These are phyloP conservation scores for Caradrina kadenii DNA, from an alignment of 2,888 invertebrate genomes.

Conservation along the genomic window DNA sequence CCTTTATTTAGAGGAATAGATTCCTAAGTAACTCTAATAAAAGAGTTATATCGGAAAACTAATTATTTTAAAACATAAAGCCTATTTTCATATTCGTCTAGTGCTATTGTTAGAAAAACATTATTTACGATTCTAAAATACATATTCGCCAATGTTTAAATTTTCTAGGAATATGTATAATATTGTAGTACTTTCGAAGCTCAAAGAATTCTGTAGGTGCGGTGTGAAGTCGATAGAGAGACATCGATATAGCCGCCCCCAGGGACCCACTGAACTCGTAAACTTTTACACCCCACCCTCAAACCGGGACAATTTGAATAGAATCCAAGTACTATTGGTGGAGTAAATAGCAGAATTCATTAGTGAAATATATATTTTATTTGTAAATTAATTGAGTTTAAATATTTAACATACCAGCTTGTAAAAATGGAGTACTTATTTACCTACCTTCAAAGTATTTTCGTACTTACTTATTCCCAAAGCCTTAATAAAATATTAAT, in stretches of 20 bases:
- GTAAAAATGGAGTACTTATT: no score
- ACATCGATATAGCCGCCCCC: slow-evolving; percentile 28
- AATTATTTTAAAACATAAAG: not conserved
- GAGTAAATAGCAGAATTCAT: slow-evolving; percentile 35
- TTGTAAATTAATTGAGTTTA: slow-evolving; percentile 43
- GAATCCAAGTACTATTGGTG: slow-evolving; percentile 39
- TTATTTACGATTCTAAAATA: not conserved
- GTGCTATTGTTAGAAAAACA: not conserved
- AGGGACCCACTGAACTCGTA: slow-evolving; percentile 61
- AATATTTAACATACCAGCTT: not conserved
- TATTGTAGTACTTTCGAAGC: slow-evolving; percentile 21
- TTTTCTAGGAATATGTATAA: slow-evolving; percentile 18
- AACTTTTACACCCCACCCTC: slow-evolving; percentile 62
- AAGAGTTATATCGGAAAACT: not conserved
- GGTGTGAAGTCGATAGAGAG: slow-evolving; percentile 46
- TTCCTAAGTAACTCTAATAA: not conserved
- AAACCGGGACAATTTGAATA: slow-evolving; percentile 45
- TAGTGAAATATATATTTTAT: slow-evolving; percentile 32
- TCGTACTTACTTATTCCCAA: no score
- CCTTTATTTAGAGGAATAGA: slow-evolving; percentile 12
- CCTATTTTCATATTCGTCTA: not conserved
- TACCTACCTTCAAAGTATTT: no score
- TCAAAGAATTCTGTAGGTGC: slow-evolving; percentile 45
- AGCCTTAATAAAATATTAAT: no score
- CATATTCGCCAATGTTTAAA: not conserved